Conservation (phyloP, 2,113 vertebrate species). For the Desmodus rotundus region DNA sequence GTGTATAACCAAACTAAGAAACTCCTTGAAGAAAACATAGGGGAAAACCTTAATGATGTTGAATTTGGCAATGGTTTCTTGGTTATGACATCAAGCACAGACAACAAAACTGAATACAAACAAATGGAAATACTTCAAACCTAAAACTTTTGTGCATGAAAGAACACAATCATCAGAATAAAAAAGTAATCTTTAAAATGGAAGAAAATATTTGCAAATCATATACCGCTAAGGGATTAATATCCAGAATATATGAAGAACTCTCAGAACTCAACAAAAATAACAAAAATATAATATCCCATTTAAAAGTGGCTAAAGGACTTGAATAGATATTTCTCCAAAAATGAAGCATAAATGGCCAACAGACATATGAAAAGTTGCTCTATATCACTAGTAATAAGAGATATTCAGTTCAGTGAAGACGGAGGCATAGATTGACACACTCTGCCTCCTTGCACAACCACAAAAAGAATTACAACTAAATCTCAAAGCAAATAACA, state of each 20-base stretch:
- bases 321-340: not conserved
- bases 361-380: not conserved
- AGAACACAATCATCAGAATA: not conserved
- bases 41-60: not conserved
- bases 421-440: too few species aligned
- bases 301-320: not conserved
- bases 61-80: not conserved
- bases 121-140: not conserved
- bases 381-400: not conserved
- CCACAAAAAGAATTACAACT: too few species aligned
- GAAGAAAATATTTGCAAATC: not conserved
- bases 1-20: not conserved
- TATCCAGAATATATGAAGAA: not conserved
- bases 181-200: not conserved
- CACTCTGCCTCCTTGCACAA: too few species aligned
- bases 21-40: not conserved
- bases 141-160: not conserved
- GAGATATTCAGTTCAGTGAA: too few species aligned
- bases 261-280: not conserved
- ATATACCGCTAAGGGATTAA: not conserved
- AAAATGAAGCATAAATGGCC: not conserved
- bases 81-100: not conserved
- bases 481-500: too few species aligned
- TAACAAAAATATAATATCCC: not conserved
- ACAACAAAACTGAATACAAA: not conserved